phyloP scores from a whole-genome alignment of 2,113 vertebrate genomes.

The Setophaga coronata region DNA sequence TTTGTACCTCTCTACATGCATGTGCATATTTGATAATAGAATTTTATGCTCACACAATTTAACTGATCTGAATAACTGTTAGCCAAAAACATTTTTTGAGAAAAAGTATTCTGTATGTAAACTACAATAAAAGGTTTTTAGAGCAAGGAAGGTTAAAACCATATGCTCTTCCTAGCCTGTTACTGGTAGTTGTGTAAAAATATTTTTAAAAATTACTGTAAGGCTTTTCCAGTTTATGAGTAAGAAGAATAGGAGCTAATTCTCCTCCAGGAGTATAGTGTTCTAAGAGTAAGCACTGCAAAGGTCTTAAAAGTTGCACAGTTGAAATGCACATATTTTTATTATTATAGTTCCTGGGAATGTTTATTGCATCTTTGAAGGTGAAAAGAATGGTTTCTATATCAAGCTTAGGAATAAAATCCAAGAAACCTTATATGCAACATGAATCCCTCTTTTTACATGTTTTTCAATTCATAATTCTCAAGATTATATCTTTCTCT shows the following conservation, averaged over 20 bases:
- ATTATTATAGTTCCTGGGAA: neutral
- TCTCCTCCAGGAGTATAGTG: neutral
- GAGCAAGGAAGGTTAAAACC: neutral
- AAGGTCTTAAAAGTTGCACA: neutral
- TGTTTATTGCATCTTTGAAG: neutral
- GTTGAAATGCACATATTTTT: neutral
- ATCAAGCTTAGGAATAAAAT: neutral
- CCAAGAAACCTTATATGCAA: neutral
- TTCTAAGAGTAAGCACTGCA: neutral
- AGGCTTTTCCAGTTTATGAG: accelerated
- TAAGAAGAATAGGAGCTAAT: neutral
- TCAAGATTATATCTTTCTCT: neutral
- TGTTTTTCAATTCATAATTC: neutral
- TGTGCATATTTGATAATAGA: neutral
- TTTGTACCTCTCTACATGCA: neutral
- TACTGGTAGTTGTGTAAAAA: neutral
- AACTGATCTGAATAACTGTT: neutral
- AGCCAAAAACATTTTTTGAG: neutral
- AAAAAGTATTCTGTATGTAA: neutral
- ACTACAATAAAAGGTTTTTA: neutral
- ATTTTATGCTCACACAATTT: neutral
- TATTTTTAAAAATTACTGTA: neutral
- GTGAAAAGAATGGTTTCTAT: neutral
- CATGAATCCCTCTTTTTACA: neutral
- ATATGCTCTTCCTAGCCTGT: neutral